A percentile compares a stretch with the other conserved stretches of the same genome.
These are phyloP conservation scores for Polietes domitor DNA, from an alignment of 2,888 invertebrate genomes.

Conservation along the genomic window DNA sequence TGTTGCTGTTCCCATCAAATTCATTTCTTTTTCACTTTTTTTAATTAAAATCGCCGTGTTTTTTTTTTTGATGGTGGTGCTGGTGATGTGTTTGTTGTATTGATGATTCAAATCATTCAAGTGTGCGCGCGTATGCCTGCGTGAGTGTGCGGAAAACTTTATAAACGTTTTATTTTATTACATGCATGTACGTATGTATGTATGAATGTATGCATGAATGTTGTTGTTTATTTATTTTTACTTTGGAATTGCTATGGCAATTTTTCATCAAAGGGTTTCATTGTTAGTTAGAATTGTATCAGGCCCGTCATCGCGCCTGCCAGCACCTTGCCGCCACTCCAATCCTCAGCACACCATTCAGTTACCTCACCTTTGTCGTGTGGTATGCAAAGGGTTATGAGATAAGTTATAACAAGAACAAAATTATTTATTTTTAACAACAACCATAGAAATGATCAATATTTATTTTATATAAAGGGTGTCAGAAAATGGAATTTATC, in stretches of 20 bases:
- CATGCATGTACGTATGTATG: not conserved
- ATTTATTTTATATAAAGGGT: too few species aligned
- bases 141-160: too few species aligned
- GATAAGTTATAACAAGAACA: too few species aligned
- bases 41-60: conserved; percentile 8
- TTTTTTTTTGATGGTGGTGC: conserved; percentile 5
- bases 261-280: conserved; percentile 40
- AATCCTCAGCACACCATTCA: not conserved
- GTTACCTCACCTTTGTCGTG: not conserved
- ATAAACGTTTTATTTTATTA: too few species aligned
- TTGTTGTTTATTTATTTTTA: conserved; percentile 13
- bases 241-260: conserved; percentile 17
- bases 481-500: too few species aligned
- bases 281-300: conserved; percentile 27
- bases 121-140: not conserved
- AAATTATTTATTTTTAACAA: too few species aligned
- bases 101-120: conserved; percentile 31
- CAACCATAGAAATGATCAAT: too few species aligned
- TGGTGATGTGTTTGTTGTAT: not conserved
- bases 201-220: not conserved
- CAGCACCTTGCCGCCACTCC: not conserved
- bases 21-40: conserved; percentile 44
- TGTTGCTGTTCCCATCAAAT: not conserved
- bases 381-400: not conserved
- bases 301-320: not conserved